These are phyloP conservation scores for Conops quadrifasciatus DNA, from an alignment of 2,888 invertebrate genomes.

Conservation along the genomic window DNA sequence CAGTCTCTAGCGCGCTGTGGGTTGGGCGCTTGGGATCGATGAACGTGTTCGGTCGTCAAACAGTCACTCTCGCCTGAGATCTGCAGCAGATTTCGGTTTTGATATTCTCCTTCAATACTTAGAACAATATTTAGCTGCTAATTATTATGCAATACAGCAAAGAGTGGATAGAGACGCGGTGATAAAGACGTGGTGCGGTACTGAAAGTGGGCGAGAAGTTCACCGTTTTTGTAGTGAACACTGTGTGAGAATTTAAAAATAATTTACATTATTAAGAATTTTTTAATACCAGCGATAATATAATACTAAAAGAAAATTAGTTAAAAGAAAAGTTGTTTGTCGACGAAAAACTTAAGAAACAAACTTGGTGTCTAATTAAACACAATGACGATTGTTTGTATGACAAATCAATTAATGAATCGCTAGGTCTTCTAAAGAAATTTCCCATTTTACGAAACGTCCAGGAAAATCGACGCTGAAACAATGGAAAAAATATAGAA, in stretches of 20 bases:
- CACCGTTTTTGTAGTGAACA: background rate
- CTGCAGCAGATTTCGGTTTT: background rate
- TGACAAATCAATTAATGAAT: no score
- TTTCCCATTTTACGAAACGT: background rate
- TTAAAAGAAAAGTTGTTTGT: background rate
- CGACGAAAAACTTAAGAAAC: slow-evolving; percentile 2
- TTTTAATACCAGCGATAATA: background rate
- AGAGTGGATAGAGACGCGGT: background rate
- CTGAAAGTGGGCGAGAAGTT: background rate
- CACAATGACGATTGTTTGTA: no score
- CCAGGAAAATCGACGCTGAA: no score
- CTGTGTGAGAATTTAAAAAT: background rate
- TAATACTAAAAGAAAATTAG: background rate
- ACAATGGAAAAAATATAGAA: background rate
- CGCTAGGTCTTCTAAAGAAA: background rate
- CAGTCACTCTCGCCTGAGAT: background rate
- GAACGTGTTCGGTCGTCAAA: background rate
- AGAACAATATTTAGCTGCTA: background rate
- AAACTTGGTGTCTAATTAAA: background rate
- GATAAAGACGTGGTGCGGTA: background rate
- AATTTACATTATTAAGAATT: background rate
- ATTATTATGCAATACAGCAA: background rate
- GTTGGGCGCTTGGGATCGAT: slow-evolving; percentile 9
- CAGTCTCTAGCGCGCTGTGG: background rate
- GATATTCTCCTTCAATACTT: background rate